Evolutionary conservation across 2,113 vertebrate species (phyloP).

Genomic region (Archocentrus centrarchus): DNA sequence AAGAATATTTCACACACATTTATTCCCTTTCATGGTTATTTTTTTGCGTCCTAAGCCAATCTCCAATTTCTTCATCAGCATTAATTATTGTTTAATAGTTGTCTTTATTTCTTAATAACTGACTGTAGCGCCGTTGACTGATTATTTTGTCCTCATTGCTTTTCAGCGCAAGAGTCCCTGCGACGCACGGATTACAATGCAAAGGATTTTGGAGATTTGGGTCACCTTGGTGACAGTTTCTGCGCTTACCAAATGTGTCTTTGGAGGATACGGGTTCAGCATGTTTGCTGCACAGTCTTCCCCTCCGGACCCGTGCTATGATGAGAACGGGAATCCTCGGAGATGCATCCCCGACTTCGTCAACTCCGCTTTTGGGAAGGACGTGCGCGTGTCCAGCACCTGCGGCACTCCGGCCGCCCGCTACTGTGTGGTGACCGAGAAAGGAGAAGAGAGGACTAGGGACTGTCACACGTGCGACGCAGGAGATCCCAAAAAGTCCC

Average conservation of each 20-base stretch:
- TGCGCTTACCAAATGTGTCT: slow-evolving; percentile 82
- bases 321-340: slow-evolving; percentile 94
- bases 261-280: slow-evolving; percentile 86
- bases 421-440: slow-evolving; percentile 95
- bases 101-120: neutral
- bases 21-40: slow-evolving; percentile 2
- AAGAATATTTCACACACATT: slow-evolving; percentile 59
- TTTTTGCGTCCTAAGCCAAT: neutral
- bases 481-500: slow-evolving; percentile 90
- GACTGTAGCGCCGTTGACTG: neutral
- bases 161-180: slow-evolving; percentile 64
- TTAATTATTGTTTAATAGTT: neutral
- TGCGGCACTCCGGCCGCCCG: slow-evolving; percentile 90
- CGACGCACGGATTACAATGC: slow-evolving; percentile 78
- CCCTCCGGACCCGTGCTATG: slow-evolving; percentile 95
- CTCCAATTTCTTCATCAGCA: neutral
- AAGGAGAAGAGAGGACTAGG: slow-evolving; percentile 89
- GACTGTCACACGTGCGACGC: slow-evolving; percentile 96
- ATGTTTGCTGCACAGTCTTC: slow-evolving; percentile 95
- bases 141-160: slow-evolving; percentile 19
- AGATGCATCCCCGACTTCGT: slow-evolving; percentile 99
- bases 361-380: slow-evolving; percentile 97
- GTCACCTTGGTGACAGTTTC: slow-evolving; percentile 84
- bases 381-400: slow-evolving; percentile 96
- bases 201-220: slow-evolving; percentile 84